Conservation (phyloP, 2,797 vertebrate species). For the Oreonectes daqikongensis region DNA sequence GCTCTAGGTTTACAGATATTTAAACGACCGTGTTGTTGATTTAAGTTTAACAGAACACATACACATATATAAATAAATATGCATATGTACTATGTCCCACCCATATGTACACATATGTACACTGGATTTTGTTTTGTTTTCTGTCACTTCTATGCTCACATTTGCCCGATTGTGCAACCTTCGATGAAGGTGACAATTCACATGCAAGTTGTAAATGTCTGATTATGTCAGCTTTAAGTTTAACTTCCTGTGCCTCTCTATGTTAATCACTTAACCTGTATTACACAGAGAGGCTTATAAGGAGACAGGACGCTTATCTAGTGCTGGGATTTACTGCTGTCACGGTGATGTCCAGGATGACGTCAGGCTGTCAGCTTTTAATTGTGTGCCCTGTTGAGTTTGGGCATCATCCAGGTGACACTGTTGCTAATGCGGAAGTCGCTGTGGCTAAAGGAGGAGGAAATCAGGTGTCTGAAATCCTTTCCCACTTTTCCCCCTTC, state of each 20-base stretch:
- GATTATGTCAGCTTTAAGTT: background rate
- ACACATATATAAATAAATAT: no score
- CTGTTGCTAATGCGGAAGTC: constrained; percentile 9
- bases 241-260: constrained; percentile 13
- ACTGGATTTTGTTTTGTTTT: no score
- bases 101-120: no score
- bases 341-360: constrained; percentile 1
- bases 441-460: constrained; percentile 4
- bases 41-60: no score
- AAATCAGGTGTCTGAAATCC: constrained; percentile 5
- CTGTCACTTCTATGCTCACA: no score
- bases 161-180: no score
- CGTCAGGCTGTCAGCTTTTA: constrained; percentile 7
- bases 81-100: no score
- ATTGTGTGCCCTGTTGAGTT: constrained; percentile 1
- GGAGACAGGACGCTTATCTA: constrained; percentile 27
- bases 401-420: constrained; percentile 17
- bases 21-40: no score
- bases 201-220: background rate
- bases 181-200: no score
- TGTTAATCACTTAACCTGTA: constrained; percentile 21
- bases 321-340: constrained; percentile 15
- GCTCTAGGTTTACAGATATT: background rate
- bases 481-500: constrained; percentile 7
- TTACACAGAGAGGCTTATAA: constrained; percentile 12